Base-by-base conservation (phyloP, 2,797 vertebrate species). In the Acipenser oxyrinchus region DNA sequence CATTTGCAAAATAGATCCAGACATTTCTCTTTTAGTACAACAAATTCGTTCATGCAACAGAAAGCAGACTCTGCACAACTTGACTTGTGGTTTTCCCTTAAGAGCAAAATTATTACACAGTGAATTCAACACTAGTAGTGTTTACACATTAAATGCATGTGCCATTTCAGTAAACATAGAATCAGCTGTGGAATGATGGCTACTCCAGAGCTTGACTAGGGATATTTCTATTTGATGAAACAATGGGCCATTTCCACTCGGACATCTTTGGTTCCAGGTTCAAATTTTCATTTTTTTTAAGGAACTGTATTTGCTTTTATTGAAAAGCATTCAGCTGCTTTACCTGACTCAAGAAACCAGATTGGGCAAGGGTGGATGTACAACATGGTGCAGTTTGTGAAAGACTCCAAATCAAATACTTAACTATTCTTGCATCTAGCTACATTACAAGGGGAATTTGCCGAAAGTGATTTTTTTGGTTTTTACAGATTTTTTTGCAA, bases 81-180 rank as follows among this genome's bases (percentile, higher is more conserved):
- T 75, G 77, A 81, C 73, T 70, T 82, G 87, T 88, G 84, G 82
- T 84, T 85, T 88, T 84, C 76, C 89, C 84, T 93, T 90, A 79
- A 85, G 76, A 78, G 48, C 60, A 80, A 79, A 4, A 37, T 37
- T 60, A 87, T 75, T 73, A 78, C 75, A 80, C 77, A 80, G 77
- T 37, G 37, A 72, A 71, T 77, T 77, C 62, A 75, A 79, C 69
- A 76, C 66, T 70, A 77, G 81, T 82, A 84, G 80, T 80, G 81
- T 79, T 79, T 75, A 72, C 75, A 78, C 61, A 78, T 79, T 77
- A 79, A 84, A 75, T 68, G 71, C 72, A 66, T 64, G 78, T 76
- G 88, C 81, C 70, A 72, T 75, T 82, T 89, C 71, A 71, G 68
- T 78, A 76, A 84, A 78, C 75, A 75, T 73, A 83, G 72, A 78